These are phyloP conservation scores for Apis dorsata DNA, from an alignment of 1,140 invertebrate genomes.

Conservation along the genomic window DNA sequence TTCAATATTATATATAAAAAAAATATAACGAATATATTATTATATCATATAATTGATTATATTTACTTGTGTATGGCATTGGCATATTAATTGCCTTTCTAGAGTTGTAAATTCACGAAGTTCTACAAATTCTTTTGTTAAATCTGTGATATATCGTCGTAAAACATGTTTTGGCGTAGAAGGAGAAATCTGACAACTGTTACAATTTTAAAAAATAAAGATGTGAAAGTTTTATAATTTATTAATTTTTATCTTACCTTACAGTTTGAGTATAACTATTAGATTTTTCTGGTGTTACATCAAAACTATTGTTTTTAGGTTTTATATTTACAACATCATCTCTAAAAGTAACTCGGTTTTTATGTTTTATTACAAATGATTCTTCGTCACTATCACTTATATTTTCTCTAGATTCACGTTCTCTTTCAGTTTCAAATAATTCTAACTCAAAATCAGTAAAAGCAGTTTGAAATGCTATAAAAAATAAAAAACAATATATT, in stretches of 20 bases:
- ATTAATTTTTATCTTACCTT: not conserved
- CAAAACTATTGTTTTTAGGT: not conserved
- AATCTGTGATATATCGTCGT: constrained; percentile 10
- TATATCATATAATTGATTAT: not conserved
- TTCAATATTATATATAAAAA: too few relatives aligned
- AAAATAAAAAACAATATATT: not conserved
- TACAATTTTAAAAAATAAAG: not conserved
- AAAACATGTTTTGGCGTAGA: constrained; percentile 44
- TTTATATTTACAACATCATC: constrained; percentile 20
- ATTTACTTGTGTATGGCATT: constrained; percentile 7
- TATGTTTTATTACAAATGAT: constrained; percentile 17
- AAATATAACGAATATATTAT: not conserved
- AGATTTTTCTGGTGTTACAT: constrained; percentile 14
- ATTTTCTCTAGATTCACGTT: constrained; percentile 20
- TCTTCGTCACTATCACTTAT: constrained; percentile 48
- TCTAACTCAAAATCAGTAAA: constrained; percentile 69
- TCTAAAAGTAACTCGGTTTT: constrained; percentile 38
- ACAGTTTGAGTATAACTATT: constrained; percentile 22
- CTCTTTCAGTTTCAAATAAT: constrained; percentile 53
- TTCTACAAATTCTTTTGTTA: constrained; percentile 46
- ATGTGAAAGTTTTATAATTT: not conserved
- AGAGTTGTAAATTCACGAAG: constrained; percentile 50
- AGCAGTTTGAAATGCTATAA: constrained; percentile 54
- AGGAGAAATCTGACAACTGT: constrained; percentile 28
- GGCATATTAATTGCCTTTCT: constrained; percentile 41